These are phyloP conservation scores for Xiphorhynchus elegans DNA, from an alignment of 2,113 vertebrate species.

Conservation along the genomic window DNA sequence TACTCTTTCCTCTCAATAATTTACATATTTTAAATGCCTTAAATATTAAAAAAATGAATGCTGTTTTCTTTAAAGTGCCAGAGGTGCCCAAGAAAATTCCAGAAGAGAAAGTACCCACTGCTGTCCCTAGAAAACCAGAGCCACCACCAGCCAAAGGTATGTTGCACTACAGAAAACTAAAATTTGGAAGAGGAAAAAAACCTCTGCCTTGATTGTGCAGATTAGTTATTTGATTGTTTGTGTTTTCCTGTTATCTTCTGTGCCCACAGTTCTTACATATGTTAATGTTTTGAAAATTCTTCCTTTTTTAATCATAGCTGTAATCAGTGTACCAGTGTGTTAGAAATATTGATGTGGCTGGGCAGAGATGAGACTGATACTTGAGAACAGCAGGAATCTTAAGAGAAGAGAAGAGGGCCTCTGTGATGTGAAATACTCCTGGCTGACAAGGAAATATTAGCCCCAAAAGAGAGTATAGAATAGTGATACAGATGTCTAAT, in stretches of 20 bases:
- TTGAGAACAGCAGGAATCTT: neutral
- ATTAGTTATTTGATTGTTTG: neutral
- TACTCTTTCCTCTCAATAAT: neutral
- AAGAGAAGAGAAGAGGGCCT: neutral
- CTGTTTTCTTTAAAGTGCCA: slow-evolving; percentile 67
- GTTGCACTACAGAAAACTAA: neutral
- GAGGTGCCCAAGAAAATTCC: slow-evolving; percentile 70
- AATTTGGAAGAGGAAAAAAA: neutral
- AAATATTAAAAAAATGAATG: slow-evolving; percentile 19
- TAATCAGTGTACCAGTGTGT: neutral
- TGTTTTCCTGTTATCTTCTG: neutral
- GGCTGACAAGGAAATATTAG: neutral
- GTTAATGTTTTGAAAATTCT: neutral
- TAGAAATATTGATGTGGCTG: neutral
- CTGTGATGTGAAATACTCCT: neutral
- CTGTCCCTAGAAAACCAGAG: slow-evolving; percentile 36
- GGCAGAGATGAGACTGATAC: neutral
- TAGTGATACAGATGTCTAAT: neutral
- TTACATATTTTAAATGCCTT: neutral
- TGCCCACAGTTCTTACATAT: neutral
- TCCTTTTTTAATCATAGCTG: neutral
- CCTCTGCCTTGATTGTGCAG: neutral
- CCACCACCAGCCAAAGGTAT: slow-evolving; percentile 59
- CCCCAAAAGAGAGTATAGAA: neutral
- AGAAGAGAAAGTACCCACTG: slow-evolving; percentile 39